phyloP scores from a whole-genome alignment of 2,113 vertebrate species.

The Rhabdomys dilectus region DNA sequence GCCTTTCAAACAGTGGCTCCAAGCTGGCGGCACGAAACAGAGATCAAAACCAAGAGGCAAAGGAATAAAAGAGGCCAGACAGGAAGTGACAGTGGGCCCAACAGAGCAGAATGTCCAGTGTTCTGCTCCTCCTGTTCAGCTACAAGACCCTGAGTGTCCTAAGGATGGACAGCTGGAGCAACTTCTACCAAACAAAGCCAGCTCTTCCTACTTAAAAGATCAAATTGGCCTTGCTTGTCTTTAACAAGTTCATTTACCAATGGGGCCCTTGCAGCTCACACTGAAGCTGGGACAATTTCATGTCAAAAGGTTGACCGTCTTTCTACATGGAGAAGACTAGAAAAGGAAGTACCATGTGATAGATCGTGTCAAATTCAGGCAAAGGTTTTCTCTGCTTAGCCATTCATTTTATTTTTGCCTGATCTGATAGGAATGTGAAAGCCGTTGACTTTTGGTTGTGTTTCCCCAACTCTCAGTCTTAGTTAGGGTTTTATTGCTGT shows the following conservation, averaged over 20 bases:
- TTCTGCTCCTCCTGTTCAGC: not conserved
- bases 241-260: not conserved
- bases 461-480: not conserved
- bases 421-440: not conserved
- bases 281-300: not conserved
- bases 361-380: not conserved
- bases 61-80: not conserved
- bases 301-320: not conserved
- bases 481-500: too few relatives aligned
- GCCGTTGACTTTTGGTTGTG: not conserved
- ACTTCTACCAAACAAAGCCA: not conserved
- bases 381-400: not conserved
- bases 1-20: not conserved
- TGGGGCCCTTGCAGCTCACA: not conserved
- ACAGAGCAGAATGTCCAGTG: not conserved
- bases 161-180: not conserved
- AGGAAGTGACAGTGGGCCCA: not conserved
- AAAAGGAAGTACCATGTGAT: not conserved
- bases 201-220: not conserved
- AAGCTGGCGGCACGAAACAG: not conserved
- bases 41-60: not conserved
- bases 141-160: not conserved
- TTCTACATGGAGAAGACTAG: not conserved
- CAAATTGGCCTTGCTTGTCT: slow-evolving; percentile 25
- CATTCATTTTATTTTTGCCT: not conserved